These are phyloP conservation scores for Cataglyphis cursor DNA, from an alignment of 2,888 invertebrate species.

Conservation along the genomic window DNA sequence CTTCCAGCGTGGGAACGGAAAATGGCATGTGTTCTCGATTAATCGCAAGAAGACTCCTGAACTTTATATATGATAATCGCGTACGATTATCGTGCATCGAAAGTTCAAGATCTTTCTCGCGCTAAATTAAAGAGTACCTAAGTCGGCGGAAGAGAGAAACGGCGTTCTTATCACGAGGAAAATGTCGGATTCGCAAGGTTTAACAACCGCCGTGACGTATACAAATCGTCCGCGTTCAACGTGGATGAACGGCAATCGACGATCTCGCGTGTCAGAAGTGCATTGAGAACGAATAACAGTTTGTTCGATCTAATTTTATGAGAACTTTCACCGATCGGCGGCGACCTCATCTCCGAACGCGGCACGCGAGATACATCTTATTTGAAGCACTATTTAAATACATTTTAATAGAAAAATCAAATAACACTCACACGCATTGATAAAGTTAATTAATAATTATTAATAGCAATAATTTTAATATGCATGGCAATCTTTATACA, in stretches of 20 bases:
- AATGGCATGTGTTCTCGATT: constrained; percentile 38
- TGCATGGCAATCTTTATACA: neutral
- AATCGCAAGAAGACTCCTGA: constrained; percentile 44
- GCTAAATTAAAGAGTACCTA: constrained; percentile 32
- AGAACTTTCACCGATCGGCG: constrained; percentile 20
- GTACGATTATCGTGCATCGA: constrained; percentile 37
- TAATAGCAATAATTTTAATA: neutral
- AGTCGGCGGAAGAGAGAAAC: constrained; percentile 1
- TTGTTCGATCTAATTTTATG: constrained; percentile 20
- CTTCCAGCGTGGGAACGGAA: constrained; percentile 13
- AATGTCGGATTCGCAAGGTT: constrained; percentile 24
- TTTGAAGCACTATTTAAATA: neutral
- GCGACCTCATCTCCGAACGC: neutral
- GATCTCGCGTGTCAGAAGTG: constrained; percentile 30
- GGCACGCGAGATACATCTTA: neutral
- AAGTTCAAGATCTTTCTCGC: constrained; percentile 31
- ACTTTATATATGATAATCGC: constrained; percentile 47
- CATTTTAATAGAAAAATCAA: neutral
- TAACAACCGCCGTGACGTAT: constrained; percentile 12
- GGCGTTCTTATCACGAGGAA: constrained; percentile 25
- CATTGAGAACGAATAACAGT: constrained; percentile 15
- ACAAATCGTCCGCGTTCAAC: constrained; percentile 20
- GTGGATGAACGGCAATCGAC: neutral
- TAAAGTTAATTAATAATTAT: neutral
- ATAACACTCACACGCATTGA: neutral